Percentiles rank a stretch among this genome's conserved stretches.
phyloP scores from a whole-genome alignment of 2,797 vertebrate species.

The Lerista edwardsae region DNA sequence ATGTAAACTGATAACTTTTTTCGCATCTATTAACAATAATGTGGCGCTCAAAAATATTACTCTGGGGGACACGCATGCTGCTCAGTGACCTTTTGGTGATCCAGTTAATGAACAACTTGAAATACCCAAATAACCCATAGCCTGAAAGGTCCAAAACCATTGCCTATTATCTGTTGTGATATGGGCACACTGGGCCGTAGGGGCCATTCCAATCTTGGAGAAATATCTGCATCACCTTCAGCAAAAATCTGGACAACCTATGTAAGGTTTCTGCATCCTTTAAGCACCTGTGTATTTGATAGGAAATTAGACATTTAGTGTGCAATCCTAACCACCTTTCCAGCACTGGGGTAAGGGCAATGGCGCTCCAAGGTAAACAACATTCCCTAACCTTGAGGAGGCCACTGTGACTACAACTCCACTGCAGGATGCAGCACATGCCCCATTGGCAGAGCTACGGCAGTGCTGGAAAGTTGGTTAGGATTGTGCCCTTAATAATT shows the following conservation, averaged over 20 bases:
- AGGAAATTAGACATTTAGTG: conserved; percentile 42
- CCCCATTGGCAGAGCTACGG: too few relatives aligned
- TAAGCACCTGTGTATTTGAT: conserved; percentile 24
- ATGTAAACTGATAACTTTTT: conserved; percentile 44
- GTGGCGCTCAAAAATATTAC: conserved; percentile 50
- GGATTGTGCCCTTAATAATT: too few relatives aligned
- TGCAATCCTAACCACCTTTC: too few relatives aligned
- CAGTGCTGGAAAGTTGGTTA: too few relatives aligned
- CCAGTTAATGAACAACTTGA: conserved; percentile 48
- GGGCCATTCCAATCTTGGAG: neutral
- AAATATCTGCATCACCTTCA: conserved; percentile 43
- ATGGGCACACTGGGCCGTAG: neutral
- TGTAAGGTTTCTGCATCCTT: conserved; percentile 22
- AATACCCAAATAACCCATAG: conserved; percentile 24
- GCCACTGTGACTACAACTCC: too few relatives aligned
- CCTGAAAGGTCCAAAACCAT: conserved; percentile 41
- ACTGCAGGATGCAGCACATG: too few relatives aligned
- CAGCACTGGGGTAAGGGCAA: too few relatives aligned
- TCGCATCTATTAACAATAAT: conserved; percentile 59
- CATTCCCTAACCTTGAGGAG: too few relatives aligned
- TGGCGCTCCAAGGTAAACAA: too few relatives aligned
- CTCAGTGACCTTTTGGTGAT: conserved; percentile 66
- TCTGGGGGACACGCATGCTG: conserved; percentile 57
- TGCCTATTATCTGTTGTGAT: conserved; percentile 26
- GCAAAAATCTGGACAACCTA: neutral